Percentiles rank a stretch among this genome's conserved stretches.
Conservation (phyloP, 2,797 vertebrate species). For the Lepilemur ruficaudatus region DNA sequence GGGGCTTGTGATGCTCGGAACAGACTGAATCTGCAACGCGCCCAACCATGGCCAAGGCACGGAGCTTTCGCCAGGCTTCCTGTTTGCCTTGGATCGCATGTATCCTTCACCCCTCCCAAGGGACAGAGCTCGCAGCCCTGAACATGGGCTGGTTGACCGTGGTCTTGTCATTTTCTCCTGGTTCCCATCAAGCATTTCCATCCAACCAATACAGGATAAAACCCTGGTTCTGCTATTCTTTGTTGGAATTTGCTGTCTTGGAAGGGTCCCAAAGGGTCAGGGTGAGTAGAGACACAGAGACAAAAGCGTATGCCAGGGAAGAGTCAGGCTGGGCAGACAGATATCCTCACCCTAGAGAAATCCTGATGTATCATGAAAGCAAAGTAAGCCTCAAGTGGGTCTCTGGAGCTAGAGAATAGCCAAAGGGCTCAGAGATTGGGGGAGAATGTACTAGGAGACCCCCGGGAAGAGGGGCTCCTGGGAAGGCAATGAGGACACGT, state of each 20-base stretch:
- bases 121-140: neutral
- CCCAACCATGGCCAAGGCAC: fast-evolving
- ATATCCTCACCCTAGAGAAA: neutral
- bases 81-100: neutral
- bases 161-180: neutral
- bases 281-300: neutral
- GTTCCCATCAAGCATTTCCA: neutral
- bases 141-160: neutral
- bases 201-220: neutral
- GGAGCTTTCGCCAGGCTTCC: neutral
- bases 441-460: too few relatives aligned
- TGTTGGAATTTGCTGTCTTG: neutral
- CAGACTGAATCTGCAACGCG: neutral
- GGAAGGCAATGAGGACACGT: neutral
- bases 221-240: neutral
- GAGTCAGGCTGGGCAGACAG: neutral
- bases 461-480: too few relatives aligned
- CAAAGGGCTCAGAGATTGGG: neutral
- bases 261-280: neutral
- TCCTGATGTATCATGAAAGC: neutral
- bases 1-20: fast-evolving
- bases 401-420: neutral
- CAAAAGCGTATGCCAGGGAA: neutral
- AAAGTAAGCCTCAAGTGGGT: neutral
- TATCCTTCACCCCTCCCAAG: neutral